Evolutionary conservation across 2,113 vertebrate genomes (phyloP).

Genomic region (Vireo altiloquus): DNA sequence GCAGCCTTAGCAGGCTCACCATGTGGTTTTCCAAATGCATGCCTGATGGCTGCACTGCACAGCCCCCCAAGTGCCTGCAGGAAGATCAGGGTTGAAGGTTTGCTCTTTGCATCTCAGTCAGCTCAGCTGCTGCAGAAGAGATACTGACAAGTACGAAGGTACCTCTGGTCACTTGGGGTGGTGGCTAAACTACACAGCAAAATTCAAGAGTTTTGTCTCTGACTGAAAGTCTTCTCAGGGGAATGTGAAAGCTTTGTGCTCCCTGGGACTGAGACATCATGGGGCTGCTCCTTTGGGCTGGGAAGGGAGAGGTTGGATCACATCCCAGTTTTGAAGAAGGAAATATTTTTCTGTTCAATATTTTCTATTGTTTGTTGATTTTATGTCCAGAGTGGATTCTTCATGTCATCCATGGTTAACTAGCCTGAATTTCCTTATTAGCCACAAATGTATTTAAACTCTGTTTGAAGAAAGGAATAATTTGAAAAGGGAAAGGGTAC

Average conservation of each 20-base stretch:
- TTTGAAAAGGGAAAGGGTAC: not conserved
- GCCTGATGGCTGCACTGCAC: accelerated
- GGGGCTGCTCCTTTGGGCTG: not conserved
- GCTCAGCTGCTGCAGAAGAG: not conserved
- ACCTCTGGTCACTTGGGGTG: not conserved
- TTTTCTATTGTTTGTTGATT: not conserved
- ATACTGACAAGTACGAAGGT: not conserved
- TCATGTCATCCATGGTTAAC: not conserved
- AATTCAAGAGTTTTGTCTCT: not conserved
- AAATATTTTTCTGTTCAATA: too few relatives aligned
- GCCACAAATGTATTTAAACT: not conserved
- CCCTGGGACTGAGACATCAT: accelerated
- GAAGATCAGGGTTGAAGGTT: not conserved
- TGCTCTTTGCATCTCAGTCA: not conserved
- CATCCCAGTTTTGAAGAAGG: not conserved
- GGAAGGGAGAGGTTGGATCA: not conserved
- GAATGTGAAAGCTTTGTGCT: not conserved
- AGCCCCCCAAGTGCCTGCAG: accelerated
- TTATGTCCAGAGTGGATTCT: not conserved
- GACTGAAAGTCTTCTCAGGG: not conserved
- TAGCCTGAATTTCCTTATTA: not conserved
- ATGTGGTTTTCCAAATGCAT: not conserved
- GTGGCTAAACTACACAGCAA: not conserved
- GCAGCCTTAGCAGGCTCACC: not conserved
- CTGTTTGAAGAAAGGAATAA: not conserved